Conservation (phyloP, 2,113 vertebrate species). For the Naja naja region DNA sequence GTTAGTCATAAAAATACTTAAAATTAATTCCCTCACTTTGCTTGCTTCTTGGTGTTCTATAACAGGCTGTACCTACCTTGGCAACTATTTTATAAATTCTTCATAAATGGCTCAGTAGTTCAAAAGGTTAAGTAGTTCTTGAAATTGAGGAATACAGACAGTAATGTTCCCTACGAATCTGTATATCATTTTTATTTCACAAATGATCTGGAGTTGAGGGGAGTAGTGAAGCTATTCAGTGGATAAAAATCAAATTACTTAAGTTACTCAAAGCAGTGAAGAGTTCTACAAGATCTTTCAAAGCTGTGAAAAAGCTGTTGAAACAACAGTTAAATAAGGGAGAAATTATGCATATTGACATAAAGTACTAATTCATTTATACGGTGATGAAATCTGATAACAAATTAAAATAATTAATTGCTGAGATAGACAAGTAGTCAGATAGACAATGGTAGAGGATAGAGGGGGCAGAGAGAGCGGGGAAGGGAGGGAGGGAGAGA, state of each 20-base stretch:
- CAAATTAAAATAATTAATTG: neutral
- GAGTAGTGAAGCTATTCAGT: neutral
- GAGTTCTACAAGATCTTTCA: neutral
- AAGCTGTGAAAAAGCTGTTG: neutral
- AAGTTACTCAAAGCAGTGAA: neutral
- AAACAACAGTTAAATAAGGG: neutral
- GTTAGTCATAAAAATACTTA: neutral
- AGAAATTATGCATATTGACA: neutral
- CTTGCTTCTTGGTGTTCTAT: neutral
- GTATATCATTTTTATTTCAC: neutral
- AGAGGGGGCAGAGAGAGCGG: too few species aligned
- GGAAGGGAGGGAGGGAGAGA: too few species aligned
- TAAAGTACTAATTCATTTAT: neutral
- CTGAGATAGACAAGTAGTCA: neutral
- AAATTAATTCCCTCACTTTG: neutral
- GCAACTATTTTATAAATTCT: neutral
- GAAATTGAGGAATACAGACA: neutral
- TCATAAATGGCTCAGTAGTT: neutral
- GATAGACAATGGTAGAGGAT: too few species aligned
- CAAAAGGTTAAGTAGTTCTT: neutral
- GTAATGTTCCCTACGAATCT: neutral
- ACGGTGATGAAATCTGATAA: neutral
- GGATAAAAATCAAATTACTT: neutral
- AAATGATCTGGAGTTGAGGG: neutral
- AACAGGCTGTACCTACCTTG: neutral